Conservation (phyloP, 2,888 invertebrate genomes). For the Rhagonycha lutea region DNA sequence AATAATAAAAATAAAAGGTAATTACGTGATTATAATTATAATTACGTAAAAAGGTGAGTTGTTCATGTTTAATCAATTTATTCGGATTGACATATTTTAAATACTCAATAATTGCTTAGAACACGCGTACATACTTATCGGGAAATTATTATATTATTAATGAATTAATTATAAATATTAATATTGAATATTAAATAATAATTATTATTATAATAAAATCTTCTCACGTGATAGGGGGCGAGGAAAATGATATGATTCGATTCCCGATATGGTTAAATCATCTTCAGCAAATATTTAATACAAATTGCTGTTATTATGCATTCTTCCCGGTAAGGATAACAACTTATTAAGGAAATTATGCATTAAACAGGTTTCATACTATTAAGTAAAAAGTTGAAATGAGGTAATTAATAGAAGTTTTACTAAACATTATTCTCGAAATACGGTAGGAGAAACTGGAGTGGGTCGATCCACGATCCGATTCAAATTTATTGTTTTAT, state of each 20-base stretch:
- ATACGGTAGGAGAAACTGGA: too few species aligned
- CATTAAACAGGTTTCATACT: background rate
- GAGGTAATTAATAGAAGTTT: background rate
- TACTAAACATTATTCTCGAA: background rate
- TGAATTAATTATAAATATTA: background rate
- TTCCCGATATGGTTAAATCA: background rate
- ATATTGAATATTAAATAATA: too few species aligned
- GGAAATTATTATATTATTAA: background rate
- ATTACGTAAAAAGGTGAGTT: background rate
- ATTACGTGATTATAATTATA: background rate
- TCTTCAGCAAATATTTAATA: background rate
- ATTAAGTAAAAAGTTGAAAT: background rate
- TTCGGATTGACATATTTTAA: background rate
- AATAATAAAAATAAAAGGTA: background rate
- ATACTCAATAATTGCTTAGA: background rate
- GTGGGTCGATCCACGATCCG: too few species aligned
- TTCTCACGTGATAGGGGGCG: background rate
- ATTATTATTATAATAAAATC: too few species aligned
- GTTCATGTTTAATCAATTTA: background rate
- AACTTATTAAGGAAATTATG: background rate
- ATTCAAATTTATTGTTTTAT: too few species aligned
- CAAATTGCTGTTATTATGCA: background rate
- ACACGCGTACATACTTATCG: background rate
- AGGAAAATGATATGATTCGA: background rate
- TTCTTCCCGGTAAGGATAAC: background rate